Percentiles rank a stretch among this genome's conserved stretches.
phyloP scores from a whole-genome alignment of 2,113 vertebrate genomes.

The Eudorcas thomsonii region DNA sequence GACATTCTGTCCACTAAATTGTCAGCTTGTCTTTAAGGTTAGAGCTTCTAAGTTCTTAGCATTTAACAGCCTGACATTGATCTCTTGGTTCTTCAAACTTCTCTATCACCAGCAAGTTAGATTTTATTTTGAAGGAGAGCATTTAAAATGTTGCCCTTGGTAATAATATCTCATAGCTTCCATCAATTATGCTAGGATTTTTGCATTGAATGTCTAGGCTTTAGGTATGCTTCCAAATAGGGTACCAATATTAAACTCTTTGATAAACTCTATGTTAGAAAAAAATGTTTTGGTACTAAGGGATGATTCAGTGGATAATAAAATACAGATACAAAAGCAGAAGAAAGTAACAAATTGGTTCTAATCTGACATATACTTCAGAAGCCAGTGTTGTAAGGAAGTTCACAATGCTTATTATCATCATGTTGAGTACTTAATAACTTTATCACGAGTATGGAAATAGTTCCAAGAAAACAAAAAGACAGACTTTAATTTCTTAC shows the following conservation, averaged over 20 bases:
- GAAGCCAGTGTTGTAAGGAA: conserved; percentile 36
- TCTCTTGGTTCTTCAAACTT: conserved; percentile 79
- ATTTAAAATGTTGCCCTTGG: conserved; percentile 62
- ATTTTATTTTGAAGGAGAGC: conserved; percentile 60
- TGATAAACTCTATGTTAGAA: not conserved
- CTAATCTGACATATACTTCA: not conserved
- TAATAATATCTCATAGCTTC: conserved; percentile 46
- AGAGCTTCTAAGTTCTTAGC: conserved; percentile 79
- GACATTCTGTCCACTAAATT: conserved; percentile 83
- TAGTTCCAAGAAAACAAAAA: conserved; percentile 58
- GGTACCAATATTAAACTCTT: conserved; percentile 8
- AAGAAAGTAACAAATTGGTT: not conserved
- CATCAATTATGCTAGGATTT: not conserved
- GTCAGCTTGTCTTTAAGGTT: conserved; percentile 81
- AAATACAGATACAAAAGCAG: conserved; percentile 20
- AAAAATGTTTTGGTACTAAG: not conserved
- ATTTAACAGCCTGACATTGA: conserved; percentile 83
- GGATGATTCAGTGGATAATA: not conserved
- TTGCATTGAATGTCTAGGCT: not conserved
- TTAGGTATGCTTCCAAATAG: not conserved
- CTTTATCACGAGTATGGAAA: conserved; percentile 52
- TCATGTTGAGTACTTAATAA: conserved; percentile 62
- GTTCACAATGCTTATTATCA: conserved; percentile 42
- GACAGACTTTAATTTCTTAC: conserved; percentile 40
- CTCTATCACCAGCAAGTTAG: conserved; percentile 49